A percentile compares a stretch with the other conserved stretches of the same genome.
Evolutionary conservation across 2,113 vertebrate genomes (phyloP).

Genomic region (Xyliphius kryptos): DNA sequence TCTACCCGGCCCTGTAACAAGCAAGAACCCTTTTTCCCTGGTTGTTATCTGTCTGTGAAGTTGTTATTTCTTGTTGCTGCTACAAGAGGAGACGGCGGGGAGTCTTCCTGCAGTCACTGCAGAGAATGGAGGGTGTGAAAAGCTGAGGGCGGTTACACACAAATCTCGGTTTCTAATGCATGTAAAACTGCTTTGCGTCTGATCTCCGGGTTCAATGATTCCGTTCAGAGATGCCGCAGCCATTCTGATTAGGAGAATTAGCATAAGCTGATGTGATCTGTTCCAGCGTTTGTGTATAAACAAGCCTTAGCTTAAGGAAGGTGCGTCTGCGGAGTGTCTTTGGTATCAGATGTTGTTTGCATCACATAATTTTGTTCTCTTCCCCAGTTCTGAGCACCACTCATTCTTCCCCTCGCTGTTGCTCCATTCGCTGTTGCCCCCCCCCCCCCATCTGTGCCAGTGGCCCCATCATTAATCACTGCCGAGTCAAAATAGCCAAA

Average conservation of each 20-base stretch:
- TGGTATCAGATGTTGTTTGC: neutral
- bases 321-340: neutral
- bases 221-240: neutral
- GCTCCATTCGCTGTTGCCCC: no score
- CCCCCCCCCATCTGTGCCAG: constrained; percentile 37
- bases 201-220: constrained; percentile 7
- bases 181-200: constrained; percentile 9
- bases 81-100: constrained; percentile 1
- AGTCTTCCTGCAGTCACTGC: constrained; percentile 12
- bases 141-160: neutral
- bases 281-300: neutral
- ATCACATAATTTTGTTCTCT: neutral
- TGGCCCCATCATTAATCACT: constrained; percentile 36
- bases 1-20: neutral
- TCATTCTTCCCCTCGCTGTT: constrained; percentile 1
- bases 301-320: neutral
- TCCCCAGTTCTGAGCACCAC: neutral
- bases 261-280: constrained; percentile 16
- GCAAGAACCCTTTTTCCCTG: neutral
- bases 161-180: neutral
- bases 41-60: neutral
- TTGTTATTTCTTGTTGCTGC: neutral
- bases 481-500: constrained; percentile 21
- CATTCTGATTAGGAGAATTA: constrained; percentile 12
- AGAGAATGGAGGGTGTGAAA: neutral